Conservation (phyloP, 2,888 invertebrate species). For the Tillus elongatus region DNA sequence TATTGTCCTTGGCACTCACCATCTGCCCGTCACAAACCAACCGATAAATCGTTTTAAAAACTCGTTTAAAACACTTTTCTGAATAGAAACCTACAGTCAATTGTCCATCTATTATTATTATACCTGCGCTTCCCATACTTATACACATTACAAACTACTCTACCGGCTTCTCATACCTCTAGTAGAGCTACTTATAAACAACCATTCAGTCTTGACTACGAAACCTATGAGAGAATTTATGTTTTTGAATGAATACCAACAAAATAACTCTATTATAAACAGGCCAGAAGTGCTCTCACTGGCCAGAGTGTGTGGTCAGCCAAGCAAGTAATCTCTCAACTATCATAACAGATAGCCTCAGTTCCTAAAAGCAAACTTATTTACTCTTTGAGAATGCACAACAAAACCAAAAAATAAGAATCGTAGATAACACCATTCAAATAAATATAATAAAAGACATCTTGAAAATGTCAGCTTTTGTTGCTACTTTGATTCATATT, state of each 20-base stretch:
- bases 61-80: constrained; percentile 18
- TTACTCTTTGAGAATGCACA: too few species aligned
- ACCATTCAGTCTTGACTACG: constrained; percentile 1
- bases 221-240: constrained; percentile 14
- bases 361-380: too few species aligned
- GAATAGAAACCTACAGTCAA: constrained; percentile 19
- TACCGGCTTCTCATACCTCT: too few species aligned
- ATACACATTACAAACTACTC: too few species aligned
- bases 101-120: constrained; percentile 17
- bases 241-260: constrained; percentile 11
- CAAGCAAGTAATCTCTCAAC: constrained; percentile 14
- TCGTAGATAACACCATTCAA: too few species aligned
- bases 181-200: too few species aligned
- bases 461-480: too few species aligned
- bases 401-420: too few species aligned
- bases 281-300: constrained; percentile 3
- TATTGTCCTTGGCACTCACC: constrained; percentile 11
- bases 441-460: too few species aligned
- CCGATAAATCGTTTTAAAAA: constrained; percentile 24
- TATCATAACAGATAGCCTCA: too few species aligned
- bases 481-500: too few species aligned
- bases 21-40: constrained; percentile 19
- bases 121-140: constrained; percentile 4
- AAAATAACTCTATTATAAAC: constrained; percentile 9
- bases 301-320: constrained; percentile 11